Percentiles rank a stretch among this genome's conserved stretches.
These are phyloP conservation scores for Mimachlamys varia DNA, from an alignment of 2,888 invertebrate genomes.

Conservation along the genomic window DNA sequence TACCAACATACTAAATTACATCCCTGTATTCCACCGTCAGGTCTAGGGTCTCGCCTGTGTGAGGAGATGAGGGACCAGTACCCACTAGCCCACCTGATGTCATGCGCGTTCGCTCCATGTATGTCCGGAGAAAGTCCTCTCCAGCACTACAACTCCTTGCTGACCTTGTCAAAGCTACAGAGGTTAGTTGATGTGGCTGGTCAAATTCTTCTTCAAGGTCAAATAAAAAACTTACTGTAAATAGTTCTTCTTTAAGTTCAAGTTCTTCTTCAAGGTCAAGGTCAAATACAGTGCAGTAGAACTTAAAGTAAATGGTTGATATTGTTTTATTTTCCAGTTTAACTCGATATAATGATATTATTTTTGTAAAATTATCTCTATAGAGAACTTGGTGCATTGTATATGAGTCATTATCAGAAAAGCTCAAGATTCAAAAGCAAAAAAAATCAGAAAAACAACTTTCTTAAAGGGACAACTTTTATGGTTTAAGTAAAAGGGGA, in stretches of 20 bases:
- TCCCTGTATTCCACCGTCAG: conserved; percentile 45
- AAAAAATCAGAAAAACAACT: no score
- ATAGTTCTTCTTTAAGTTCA: no score
- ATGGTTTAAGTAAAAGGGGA: no score
- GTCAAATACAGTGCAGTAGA: background rate
- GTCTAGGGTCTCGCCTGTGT: conserved; percentile 76
- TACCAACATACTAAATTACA: no score
- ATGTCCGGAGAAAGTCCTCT: conserved; percentile 79
- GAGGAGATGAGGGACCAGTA: conserved; percentile 76
- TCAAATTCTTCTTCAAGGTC: background rate
- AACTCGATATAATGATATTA: no score
- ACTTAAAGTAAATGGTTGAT: no score
- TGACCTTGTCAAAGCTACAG: conserved; percentile 75
- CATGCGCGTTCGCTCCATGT: conserved; percentile 77
- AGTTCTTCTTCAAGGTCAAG: background rate
- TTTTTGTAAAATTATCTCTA: no score
- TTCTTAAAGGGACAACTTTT: no score
- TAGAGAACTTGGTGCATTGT: no score
- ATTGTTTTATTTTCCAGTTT: no score
- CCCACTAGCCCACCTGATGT: conserved; percentile 72
- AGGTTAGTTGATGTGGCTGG: conserved; percentile 57
- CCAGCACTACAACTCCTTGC: conserved; percentile 78
- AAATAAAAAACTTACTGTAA: background rate
- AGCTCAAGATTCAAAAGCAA: no score
- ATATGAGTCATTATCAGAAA: no score